Conservation (phyloP, 92 coral and sea anemone species). For the Paragorgia papillata region DNA sequence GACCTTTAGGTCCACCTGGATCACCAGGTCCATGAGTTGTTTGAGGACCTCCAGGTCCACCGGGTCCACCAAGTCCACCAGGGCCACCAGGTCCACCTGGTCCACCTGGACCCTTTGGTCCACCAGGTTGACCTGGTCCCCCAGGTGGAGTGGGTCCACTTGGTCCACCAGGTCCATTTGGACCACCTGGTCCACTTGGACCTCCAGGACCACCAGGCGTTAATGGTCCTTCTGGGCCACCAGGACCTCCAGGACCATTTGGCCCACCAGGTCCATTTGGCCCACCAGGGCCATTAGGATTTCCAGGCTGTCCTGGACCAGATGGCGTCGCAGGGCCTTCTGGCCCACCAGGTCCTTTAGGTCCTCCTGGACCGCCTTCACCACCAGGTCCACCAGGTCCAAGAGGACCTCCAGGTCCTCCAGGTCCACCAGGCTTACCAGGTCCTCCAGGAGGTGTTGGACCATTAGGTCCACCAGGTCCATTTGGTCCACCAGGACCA, state of each 20-base stretch:
- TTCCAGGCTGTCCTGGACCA: slow-evolving; percentile 62
- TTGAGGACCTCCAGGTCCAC: slow-evolving; percentile 63
- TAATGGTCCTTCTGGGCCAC: slow-evolving; percentile 30
- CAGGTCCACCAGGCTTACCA: slow-evolving; percentile 67
- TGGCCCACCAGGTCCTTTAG: slow-evolving; percentile 40
- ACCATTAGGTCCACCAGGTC: slow-evolving; percentile 56
- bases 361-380: slow-evolving; percentile 14
- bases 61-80: slow-evolving; percentile 33
- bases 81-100: slow-evolving; percentile 57
- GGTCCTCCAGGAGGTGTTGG: slow-evolving; percentile 10
- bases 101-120: slow-evolving; percentile 31
- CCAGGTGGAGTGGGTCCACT: slow-evolving; percentile 29
- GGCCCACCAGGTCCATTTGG: slow-evolving; percentile 91
- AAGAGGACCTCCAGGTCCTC: slow-evolving; percentile 49
- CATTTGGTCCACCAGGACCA: slow-evolving; percentile 49
- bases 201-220: slow-evolving; percentile 52
- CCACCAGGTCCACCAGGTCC: slow-evolving; percentile 20
- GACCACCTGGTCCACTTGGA: slow-evolving; percentile 33
- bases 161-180: slow-evolving; percentile 29
- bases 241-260: slow-evolving; percentile 65
- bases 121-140: slow-evolving; percentile 39
- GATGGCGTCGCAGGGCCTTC: slow-evolving; percentile 48
- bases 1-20: slow-evolving; percentile 55
- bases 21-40: slow-evolving; percentile 75
- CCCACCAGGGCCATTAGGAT: slow-evolving; percentile 79